Base-by-base conservation (phyloP, 2,113 vertebrate species). In the Neolamprologus longior region DNA sequence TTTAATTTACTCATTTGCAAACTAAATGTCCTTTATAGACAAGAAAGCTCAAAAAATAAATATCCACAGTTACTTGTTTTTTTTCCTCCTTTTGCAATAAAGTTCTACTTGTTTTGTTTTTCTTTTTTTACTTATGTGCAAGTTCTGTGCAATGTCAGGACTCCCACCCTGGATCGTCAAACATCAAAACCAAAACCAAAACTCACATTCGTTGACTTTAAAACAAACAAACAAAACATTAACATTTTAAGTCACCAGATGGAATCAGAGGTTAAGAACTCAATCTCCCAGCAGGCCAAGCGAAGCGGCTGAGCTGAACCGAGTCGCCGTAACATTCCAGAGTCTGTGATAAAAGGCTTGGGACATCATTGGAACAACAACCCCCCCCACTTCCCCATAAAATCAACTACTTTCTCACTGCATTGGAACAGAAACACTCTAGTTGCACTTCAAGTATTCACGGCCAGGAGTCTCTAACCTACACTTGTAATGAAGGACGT, bases 391-490 rank as follows among this genome's bases (percentile, higher is more conserved):
- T 4, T 3, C 24, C 21, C 31, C 19, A n/a, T 47, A 81, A 89
- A 78, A 76, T 17, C 35, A 80, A 84, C 88, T 47, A 90, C 79
- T 87, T 81, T 33, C 87, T 58, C 85, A 78, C 89, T 86, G 83
- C 80, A 83, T 81, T 86, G 83, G 87, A 90, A 90, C 71, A 87
- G 42, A 95, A 88, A 94, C 90, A 88, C 95, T 87, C 89, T 90
- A 84, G 88, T 91, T 92, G 92, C 90, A 95, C 92, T 96, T 96
- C 94, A 96, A 96, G 95, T 95, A 95, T 94, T 94, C 66, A 84
- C 79, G 81, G 84, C 78, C 85, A 58, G 78, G 86, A 84, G 89
- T 84, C 84, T 91, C 57, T 76, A 35, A 8, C 54, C 80, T 47
- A 71, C 86, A 55, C 73, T 78, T 88, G 84, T 53, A 87, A 88